Base-by-base conservation (phyloP, 1,140 invertebrate species). In the Drosophila mojavensis region DNA sequence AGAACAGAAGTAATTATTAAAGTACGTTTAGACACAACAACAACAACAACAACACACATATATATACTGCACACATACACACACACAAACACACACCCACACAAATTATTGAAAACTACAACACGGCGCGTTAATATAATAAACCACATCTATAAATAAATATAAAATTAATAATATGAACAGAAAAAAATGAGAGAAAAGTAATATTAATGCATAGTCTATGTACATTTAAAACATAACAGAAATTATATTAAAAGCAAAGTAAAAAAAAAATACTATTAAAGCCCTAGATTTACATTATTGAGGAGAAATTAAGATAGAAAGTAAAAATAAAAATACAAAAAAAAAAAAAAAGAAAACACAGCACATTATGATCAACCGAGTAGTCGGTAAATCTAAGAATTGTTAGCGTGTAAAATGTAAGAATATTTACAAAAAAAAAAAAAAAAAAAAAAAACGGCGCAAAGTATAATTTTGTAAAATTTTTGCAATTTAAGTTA, bases 181-280 rank as follows among this genome's bases (percentile, higher is more conserved):
- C 4, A 30, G 28, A 30, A 30, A 30, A 67, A 33, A 61, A 47
- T 59, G 63, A 60, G 64, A 60, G 61, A 76, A 71, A 79, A 76
- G 76, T 86, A 85, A 75, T 79, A 73, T 86, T 82, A 88, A 86
- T 62, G 68, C 80, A 88, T 88, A 88, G 84, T 89, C 65, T 88
- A 88, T 90, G 86, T 90, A 90, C 81, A 90, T 90, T 90, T 81
- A 86, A 85, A 82, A 78, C 69, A 75, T 75, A 86, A 90, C 77
- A 78, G 67, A 90, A 81, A 82, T 77, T 82, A 90, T 85, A 86
- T 78, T 83, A 90, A 81, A 85, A 61, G 47, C 71, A 72, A 61
- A 63, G 39, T 75, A 71, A 63, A 55, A 56, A 73, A 56, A 64
- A 67, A 76, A 24, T 60, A 86, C 74, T 77, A 81, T 85, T 85